A percentile compares a stretch with the other conserved stretches of the same genome.
These are phyloP conservation scores for Drosophila diplacantha DNA, from an alignment of 2,888 invertebrate genomes.

Conservation along the genomic window DNA sequence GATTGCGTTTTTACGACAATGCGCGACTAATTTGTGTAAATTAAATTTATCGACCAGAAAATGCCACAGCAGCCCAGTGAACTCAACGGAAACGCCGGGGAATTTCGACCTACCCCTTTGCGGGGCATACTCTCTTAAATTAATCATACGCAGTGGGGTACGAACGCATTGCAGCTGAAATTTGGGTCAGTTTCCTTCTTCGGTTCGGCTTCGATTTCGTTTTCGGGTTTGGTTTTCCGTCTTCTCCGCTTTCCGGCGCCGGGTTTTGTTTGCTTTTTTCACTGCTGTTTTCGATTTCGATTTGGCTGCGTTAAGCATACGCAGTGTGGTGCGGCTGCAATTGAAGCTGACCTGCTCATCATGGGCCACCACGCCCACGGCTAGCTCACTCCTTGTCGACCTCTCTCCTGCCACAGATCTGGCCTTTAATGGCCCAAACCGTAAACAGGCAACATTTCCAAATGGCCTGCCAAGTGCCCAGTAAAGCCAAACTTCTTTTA, in stretches of 20 bases:
- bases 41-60: conserved; percentile 74
- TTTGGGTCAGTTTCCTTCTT: conserved; percentile 57
- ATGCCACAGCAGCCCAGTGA: conserved; percentile 61
- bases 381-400: neutral
- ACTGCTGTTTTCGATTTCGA: conserved; percentile 39
- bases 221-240: neutral
- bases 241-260: neutral
- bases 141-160: conserved; percentile 67
- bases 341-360: conserved; percentile 41
- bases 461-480: conserved; percentile 48
- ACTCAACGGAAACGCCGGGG: neutral
- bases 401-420: neutral
- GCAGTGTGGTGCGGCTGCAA: conserved; percentile 47
- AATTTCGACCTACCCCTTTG: conserved; percentile 7
- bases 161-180: conserved; percentile 50
- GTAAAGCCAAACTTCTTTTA: conserved; percentile 39
- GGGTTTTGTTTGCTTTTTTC: conserved; percentile 9
- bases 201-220: conserved; percentile 36
- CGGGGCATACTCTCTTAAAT: conserved; percentile 52
- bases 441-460: conserved; percentile 49
- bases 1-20: conserved; percentile 71
- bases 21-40: conserved; percentile 73
- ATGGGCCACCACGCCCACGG: conserved; percentile 18
- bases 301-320: conserved; percentile 65
- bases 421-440: conserved; percentile 50